phyloP scores from a whole-genome alignment of 1,140 invertebrate species.

The Drosophila grimshawi region DNA sequence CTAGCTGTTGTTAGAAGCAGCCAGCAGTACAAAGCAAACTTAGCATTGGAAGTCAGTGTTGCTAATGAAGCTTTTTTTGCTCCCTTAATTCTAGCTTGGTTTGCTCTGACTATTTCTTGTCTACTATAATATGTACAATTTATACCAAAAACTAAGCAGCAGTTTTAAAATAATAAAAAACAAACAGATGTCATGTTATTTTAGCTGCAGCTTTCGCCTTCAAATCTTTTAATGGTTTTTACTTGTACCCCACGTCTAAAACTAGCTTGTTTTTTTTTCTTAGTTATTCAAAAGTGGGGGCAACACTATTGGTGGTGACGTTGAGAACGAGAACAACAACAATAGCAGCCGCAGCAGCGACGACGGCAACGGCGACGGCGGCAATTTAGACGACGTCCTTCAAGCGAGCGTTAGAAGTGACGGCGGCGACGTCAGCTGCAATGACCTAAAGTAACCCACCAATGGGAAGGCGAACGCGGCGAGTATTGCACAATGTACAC shows the following conservation, averaged over 20 bases:
- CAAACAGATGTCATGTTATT: no score
- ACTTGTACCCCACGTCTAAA: not conserved
- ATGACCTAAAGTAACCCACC: conserved; percentile 82
- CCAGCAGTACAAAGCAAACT: not conserved
- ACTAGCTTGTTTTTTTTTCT: conserved; percentile 4
- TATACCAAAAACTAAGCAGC: no score
- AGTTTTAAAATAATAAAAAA: no score
- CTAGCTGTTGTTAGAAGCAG: not conserved
- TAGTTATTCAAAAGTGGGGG: not conserved
- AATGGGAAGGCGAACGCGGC: conserved; percentile 57
- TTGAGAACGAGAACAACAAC: conserved; percentile 35
- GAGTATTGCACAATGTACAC: conserved; percentile 60
- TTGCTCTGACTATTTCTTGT: not conserved
- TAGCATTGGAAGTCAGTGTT: conserved; percentile 12
- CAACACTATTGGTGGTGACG: not conserved
- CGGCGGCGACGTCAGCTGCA: conserved; percentile 55
- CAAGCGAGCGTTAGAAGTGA: conserved; percentile 71
- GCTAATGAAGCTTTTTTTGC: not conserved
- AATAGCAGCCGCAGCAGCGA: conserved; percentile 33
- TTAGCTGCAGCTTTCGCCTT: no score
- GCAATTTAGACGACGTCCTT: conserved; percentile 61
- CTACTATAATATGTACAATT: no score
- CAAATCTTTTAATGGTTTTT: not conserved
- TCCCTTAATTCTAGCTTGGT: not conserved
- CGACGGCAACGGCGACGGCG: conserved; percentile 7